phyloP scores from a whole-genome alignment of 2,797 vertebrate genomes.

The Enteromius anoplus region DNA sequence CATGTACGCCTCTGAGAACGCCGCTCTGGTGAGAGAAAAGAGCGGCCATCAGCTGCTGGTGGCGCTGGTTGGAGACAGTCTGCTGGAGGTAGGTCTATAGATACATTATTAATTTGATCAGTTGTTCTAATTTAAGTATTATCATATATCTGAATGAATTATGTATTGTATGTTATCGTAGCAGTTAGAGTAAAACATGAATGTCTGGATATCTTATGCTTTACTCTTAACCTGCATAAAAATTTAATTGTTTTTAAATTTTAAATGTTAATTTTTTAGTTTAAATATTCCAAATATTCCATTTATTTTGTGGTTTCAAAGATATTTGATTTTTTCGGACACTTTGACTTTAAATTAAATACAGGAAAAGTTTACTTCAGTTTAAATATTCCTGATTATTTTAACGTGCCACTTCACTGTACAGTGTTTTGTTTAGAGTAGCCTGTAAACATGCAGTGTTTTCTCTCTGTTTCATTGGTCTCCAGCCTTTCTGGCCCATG shows the following conservation, averaged over 20 bases:
- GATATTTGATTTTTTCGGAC: not conserved
- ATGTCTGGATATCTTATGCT: not conserved
- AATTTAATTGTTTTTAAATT: no score
- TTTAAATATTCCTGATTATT: not conserved
- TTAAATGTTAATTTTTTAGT: not conserved
- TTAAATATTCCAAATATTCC: not conserved
- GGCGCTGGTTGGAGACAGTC: slow-evolving; percentile 92
- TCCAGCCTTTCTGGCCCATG: slow-evolving; percentile 98
- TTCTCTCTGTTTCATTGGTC: slow-evolving; percentile 11
- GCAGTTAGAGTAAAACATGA: not conserved
- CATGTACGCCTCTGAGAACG: slow-evolving; percentile 97
- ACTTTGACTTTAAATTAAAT: not conserved
- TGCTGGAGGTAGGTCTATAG: slow-evolving; percentile 85
- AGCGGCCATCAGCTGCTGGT: slow-evolving; percentile 87
- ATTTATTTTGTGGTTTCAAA: not conserved
- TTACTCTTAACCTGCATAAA: not conserved
- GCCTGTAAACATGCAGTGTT: slow-evolving; percentile 7
- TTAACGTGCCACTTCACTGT: not conserved
- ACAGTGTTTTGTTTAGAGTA: not conserved
- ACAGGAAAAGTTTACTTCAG: not conserved
- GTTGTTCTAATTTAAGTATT: not conserved
- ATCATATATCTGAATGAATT: not conserved
- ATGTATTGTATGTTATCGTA: not conserved
- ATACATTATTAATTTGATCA: not conserved
- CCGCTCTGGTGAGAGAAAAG: slow-evolving; percentile 88